A percentile compares a stretch with the other conserved stretches of the same genome.
These are phyloP conservation scores for Cyrtonyx montezumae DNA, from an alignment of 2,113 vertebrate genomes.

Conservation along the genomic window DNA sequence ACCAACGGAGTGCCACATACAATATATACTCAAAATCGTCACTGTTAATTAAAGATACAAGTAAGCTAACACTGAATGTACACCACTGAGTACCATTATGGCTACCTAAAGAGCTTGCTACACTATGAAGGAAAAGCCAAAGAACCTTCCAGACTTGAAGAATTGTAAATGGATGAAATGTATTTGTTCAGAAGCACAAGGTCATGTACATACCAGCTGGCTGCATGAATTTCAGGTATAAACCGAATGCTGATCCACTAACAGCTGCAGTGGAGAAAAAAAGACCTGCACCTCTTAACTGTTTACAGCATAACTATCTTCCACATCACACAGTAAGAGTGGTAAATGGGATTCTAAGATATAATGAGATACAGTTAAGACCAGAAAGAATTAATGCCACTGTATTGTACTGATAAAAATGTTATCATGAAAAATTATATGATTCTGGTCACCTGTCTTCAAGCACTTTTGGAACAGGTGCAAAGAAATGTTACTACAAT, in stretches of 20 bases:
- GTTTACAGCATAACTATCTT: background rate
- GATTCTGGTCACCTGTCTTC: background rate
- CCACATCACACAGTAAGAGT: background rate
- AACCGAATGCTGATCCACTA: background rate
- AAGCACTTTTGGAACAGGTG: constrained; percentile 20
- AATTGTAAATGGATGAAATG: background rate
- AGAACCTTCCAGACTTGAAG: background rate
- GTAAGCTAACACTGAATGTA: background rate
- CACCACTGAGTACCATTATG: background rate
- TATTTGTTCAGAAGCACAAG: background rate
- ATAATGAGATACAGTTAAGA: background rate
- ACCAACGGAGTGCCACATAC: background rate
- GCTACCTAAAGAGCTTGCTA: background rate
- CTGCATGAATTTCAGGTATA: background rate
- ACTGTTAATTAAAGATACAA: background rate
- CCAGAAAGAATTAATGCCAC: background rate
- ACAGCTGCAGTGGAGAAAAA: background rate
- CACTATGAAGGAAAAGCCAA: background rate
- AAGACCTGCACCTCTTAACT: background rate
- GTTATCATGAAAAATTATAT: background rate
- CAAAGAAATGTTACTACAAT: background rate
- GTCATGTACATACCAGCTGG: background rate
- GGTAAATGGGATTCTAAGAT: background rate
- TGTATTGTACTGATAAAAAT: background rate
- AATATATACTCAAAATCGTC: background rate